A percentile compares a stretch with the other conserved stretches of the same genome.
phyloP scores from a whole-genome alignment of 2,113 vertebrate genomes.

The Pycnonotus jocosus region DNA sequence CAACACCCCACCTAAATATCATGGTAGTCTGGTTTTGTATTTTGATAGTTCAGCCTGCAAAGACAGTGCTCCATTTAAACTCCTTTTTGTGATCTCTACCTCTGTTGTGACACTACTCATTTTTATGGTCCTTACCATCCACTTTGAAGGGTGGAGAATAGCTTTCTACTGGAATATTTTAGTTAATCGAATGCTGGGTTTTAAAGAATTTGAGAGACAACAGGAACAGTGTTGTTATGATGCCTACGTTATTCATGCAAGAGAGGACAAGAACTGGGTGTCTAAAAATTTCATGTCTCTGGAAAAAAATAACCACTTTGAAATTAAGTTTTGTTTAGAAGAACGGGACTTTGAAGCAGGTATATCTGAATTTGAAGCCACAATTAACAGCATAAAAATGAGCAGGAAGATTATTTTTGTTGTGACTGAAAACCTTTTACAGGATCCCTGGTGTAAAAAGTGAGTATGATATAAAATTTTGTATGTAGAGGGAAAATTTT shows the following conservation, averaged over 20 bases:
- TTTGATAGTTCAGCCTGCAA: slow-evolving; percentile 88
- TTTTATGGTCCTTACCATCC: slow-evolving; percentile 67
- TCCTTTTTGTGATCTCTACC: slow-evolving; percentile 76
- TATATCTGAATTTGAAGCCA: slow-evolving; percentile 75
- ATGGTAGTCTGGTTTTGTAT: slow-evolving; percentile 70
- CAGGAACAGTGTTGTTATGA: slow-evolving; percentile 78
- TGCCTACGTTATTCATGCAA: slow-evolving; percentile 85
- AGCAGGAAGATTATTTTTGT: slow-evolving; percentile 91
- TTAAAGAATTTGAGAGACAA: slow-evolving; percentile 74
- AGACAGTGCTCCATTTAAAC: slow-evolving; percentile 85
- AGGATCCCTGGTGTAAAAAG: slow-evolving; percentile 86
- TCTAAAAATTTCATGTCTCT: slow-evolving; percentile 76
- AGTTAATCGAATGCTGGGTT: slow-evolving; percentile 82
- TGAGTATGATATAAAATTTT: slow-evolving; percentile 58
- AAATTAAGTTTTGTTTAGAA: slow-evolving; percentile 83
- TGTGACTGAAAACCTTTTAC: slow-evolving; percentile 84
- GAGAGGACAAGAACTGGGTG: slow-evolving; percentile 82
- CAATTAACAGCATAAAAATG: slow-evolving; percentile 79
- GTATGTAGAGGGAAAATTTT: background rate
- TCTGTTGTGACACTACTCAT: slow-evolving; percentile 63
- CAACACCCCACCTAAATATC: slow-evolving; percentile 88
- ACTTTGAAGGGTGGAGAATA: slow-evolving; percentile 92
- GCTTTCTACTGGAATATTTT: slow-evolving; percentile 87
- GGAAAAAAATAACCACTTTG: slow-evolving; percentile 68
- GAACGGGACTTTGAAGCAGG: slow-evolving; percentile 85